Percentiles rank a stretch among this genome's conserved stretches.
These are phyloP conservation scores for Ennomos erosarius DNA, from an alignment of 2,888 invertebrate species.

Conservation along the genomic window DNA sequence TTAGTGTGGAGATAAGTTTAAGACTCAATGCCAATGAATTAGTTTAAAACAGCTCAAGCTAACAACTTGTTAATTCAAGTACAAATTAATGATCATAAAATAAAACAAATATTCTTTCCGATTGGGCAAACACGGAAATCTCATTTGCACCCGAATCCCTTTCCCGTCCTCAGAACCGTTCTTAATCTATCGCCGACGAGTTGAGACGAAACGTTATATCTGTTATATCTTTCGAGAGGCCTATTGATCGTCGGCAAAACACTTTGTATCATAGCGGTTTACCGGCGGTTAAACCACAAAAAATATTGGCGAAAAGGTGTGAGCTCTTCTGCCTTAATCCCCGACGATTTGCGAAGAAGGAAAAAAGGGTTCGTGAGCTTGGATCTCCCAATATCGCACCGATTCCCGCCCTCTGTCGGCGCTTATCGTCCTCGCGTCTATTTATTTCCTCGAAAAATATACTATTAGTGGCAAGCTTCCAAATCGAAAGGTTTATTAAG, in stretches of 20 bases:
- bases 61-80: background rate
- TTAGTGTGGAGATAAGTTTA: too few species aligned
- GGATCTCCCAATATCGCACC: conserved; percentile 58
- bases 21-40: too few species aligned
- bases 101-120: conserved; percentile 40
- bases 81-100: conserved; percentile 21
- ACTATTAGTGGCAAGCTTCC: conserved; percentile 60
- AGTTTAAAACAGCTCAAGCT: too few species aligned
- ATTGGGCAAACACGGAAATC: conserved; percentile 52
- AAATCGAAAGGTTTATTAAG: conserved; percentile 51
- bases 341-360: conserved; percentile 80
- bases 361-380: conserved; percentile 79
- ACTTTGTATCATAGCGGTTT: conserved; percentile 73
- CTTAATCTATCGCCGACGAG: conserved; percentile 54
- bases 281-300: conserved; percentile 72
- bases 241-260: conserved; percentile 65
- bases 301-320: conserved; percentile 80
- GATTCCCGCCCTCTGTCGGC: conserved; percentile 57
- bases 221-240: conserved; percentile 61
- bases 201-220: conserved; percentile 59
- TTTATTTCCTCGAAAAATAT: conserved; percentile 71
- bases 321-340: conserved; percentile 78
- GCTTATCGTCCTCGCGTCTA: conserved; percentile 70
- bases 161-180: conserved; percentile 50
- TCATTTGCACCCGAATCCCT: conserved; percentile 55